phyloP scores from a whole-genome alignment of 2,113 vertebrate genomes.

The Saimiri boliviensis region DNA sequence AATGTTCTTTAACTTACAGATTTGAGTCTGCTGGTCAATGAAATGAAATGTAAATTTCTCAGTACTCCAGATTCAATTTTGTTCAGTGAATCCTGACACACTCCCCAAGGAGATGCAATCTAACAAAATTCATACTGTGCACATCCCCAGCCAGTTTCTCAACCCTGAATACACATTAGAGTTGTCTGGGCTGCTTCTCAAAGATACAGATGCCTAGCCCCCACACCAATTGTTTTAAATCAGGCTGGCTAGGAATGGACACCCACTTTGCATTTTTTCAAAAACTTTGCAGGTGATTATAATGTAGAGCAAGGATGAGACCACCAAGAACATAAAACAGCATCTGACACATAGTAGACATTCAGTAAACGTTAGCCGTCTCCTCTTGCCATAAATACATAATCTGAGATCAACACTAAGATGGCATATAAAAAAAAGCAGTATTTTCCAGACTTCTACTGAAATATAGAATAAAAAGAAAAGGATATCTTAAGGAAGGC shows the following conservation, averaged over 20 bases:
- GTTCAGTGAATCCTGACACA: slow-evolving; percentile 17
- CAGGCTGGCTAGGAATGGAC: background rate
- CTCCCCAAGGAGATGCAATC: background rate
- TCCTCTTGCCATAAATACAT: background rate
- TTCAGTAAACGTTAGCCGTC: background rate
- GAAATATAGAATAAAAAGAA: background rate
- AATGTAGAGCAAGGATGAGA: background rate
- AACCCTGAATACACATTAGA: background rate
- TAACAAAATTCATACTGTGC: background rate
- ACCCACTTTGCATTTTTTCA: background rate
- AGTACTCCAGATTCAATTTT: background rate
- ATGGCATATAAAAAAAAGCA: background rate
- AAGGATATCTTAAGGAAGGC: background rate
- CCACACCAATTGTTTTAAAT: background rate
- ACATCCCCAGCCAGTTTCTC: background rate
- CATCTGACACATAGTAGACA: background rate
- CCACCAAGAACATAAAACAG: background rate
- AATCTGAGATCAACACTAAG: background rate
- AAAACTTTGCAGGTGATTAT: background rate
- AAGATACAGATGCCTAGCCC: background rate
- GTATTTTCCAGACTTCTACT: background rate
- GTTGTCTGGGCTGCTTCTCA: background rate
- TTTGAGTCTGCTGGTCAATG: background rate
- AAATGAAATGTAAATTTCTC: slow-evolving; percentile 6
- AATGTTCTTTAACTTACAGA: background rate